Base-by-base conservation (phyloP, 2,797 vertebrate species). In the Chaenodraco wilsoni region DNA sequence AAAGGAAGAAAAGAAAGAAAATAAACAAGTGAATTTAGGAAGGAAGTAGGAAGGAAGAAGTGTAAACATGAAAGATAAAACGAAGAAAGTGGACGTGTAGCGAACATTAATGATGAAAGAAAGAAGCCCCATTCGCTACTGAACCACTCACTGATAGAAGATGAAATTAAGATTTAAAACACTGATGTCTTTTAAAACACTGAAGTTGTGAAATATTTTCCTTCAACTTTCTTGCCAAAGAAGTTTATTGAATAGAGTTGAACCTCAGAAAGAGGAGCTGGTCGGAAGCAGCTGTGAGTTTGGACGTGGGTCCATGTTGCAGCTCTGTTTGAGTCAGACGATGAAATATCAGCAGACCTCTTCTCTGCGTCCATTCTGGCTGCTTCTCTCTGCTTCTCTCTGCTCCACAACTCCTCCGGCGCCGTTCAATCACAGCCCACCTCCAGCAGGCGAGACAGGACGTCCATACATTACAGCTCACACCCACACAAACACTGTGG, bases 281-380 rank as follows among this genome's bases (percentile, higher is more conserved):
- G 86, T 90, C 87, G 76, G 77, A 90, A 88, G 87, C 88, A 91
- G 88, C 89, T 92, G 90, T 81, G 76, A 56, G 57, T 56, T 61
- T 79, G 77, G 69, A 76, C 3, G 19, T 40, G 2, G 52, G 27
- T 41, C 49, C 72, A 2, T 78, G 75, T 69, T 88, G 75, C 76
- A 61, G 79, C 71, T 79, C 72, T 52, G 75, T 50, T 59, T 48
- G 66, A 72, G 69, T 73, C 80, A 40, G 65, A 77, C 51, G 72
- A 73, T 80, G 82, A 83, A 84, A 77, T 61, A 72, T 68, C 76
- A 71, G 70, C 72, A 11, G 71, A 72, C 61, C 70, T 75, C 59
- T 61, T 44, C 61, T 63, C 50, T 0, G 57, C 74, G 54, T 83
- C 76, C 70, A 43, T 83, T 72, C 74, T 40, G 65, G 31, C 77